These are phyloP conservation scores for Aphelinus certus DNA, from an alignment of 1,140 invertebrate genomes.

Conservation along the genomic window DNA sequence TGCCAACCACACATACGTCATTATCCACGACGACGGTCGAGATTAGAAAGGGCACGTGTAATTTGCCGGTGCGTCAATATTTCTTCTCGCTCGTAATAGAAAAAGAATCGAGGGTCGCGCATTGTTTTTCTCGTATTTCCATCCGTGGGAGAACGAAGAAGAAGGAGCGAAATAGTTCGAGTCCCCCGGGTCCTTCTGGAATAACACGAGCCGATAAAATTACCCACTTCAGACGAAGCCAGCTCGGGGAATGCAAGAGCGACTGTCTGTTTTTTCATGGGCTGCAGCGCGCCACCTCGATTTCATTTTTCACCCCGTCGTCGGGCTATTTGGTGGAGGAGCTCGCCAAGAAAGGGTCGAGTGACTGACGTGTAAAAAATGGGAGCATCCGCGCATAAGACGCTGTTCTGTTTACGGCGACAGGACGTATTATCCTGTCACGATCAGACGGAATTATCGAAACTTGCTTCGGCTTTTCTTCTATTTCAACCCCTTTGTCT, in stretches of 20 bases:
- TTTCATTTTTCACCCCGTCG: slow-evolving; percentile 22
- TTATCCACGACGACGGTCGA: no score
- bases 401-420: background rate
- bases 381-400: background rate
- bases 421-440: slow-evolving; percentile 10
- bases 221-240: no score
- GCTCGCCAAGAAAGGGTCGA: background rate
- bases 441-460: slow-evolving; percentile 16
- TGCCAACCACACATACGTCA: no score
- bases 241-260: background rate
- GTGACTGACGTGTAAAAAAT: background rate
- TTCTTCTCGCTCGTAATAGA: background rate
- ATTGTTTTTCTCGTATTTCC: no score
- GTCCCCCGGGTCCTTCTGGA: no score
- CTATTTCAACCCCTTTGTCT: background rate
- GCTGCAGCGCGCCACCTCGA: background rate
- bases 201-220: no score
- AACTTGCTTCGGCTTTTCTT: slow-evolving; percentile 2
- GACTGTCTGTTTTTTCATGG: background rate
- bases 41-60: background rate
- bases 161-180: no score
- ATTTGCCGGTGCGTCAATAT: slow-evolving; percentile 12
- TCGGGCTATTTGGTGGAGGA: background rate
- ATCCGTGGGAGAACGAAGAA: no score
- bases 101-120: no score